phyloP scores from a whole-genome alignment of 30 jellyfish, hydroid and myxozoan species.

The Aurelia coerulea region DNA sequence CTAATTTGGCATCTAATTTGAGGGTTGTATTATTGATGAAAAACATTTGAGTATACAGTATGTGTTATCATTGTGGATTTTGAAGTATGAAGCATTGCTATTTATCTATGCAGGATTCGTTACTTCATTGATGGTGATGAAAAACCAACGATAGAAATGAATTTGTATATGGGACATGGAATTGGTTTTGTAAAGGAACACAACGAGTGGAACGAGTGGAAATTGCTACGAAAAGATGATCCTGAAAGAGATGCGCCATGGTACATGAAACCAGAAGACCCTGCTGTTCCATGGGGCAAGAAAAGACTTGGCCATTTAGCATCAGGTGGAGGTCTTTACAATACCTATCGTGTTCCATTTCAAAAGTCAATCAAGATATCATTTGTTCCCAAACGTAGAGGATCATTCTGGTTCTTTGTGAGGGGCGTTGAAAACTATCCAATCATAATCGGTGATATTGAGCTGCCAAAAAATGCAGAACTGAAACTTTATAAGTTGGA shows the following conservation, averaged over 20 bases:
- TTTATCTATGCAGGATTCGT: background rate
- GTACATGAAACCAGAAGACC: slow-evolving; percentile 7
- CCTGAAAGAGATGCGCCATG: too few relatives aligned
- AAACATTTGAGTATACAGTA: too few relatives aligned
- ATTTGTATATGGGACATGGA: slow-evolving; percentile 63
- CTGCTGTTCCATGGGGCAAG: slow-evolving; percentile 65
- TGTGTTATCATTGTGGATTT: too few relatives aligned
- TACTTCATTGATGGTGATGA: slow-evolving; percentile 61
- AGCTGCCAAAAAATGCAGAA: too few relatives aligned
- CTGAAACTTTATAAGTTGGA: slow-evolving; percentile 28
- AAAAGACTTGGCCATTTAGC: slow-evolving; percentile 73
- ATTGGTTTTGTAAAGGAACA: slow-evolving; percentile 43
- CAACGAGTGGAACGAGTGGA: background rate
- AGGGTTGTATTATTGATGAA: too few relatives aligned
- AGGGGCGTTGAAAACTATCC: slow-evolving; percentile 72
- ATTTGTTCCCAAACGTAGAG: slow-evolving; percentile 11
- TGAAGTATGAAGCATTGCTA: too few relatives aligned
- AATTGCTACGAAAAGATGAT: too few relatives aligned
- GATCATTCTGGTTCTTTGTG: slow-evolving; percentile 46
- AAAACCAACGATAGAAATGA: slow-evolving; percentile 54
- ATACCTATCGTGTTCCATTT: slow-evolving; percentile 62
- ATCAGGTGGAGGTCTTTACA: slow-evolving; percentile 66
- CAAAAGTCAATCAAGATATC: slow-evolving; percentile 43
- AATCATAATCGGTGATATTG: too few relatives aligned
- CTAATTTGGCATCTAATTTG: too few relatives aligned